These are phyloP conservation scores for Charadrius vociferus DNA, from an alignment of 2,113 vertebrate species.

Conservation along the genomic window DNA sequence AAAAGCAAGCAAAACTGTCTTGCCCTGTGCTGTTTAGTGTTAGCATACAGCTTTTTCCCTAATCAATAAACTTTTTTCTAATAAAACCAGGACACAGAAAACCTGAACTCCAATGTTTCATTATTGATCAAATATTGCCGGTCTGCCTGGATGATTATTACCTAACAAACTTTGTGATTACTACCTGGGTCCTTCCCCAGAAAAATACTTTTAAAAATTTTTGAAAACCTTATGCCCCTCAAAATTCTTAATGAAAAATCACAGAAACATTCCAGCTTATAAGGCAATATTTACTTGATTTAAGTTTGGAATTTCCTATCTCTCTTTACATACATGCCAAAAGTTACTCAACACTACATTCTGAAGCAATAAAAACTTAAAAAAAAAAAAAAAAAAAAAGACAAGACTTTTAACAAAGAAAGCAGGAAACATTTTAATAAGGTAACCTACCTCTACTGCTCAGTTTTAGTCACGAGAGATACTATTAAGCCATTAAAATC, in stretches of 20 bases:
- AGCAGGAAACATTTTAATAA: not conserved
- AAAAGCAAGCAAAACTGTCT: not conserved
- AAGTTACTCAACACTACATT: not conserved
- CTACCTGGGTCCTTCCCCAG: not conserved
- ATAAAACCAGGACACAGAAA: not conserved
- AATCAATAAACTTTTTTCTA: conserved; percentile 30
- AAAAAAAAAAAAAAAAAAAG: not conserved
- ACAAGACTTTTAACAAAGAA: not conserved
- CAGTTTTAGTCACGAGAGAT: not conserved
- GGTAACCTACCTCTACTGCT: not conserved
- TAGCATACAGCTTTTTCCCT: not conserved
- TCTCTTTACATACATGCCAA: not conserved
- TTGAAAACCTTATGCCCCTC: not conserved
- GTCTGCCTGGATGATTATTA: not conserved
- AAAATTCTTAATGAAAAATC: not conserved
- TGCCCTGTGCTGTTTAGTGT: not conserved
- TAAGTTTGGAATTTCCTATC: not conserved
- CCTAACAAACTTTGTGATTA: not conserved
- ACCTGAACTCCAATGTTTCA: not conserved
- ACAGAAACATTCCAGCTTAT: not conserved
- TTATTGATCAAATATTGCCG: not conserved
- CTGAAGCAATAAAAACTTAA: not conserved
- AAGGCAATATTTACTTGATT: not conserved
- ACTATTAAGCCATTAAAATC: not conserved
- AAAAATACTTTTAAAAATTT: not conserved